Percentiles rank a stretch among this genome's conserved stretches.
Conservation (phyloP, 1,140 invertebrate genomes). For the Aphelinus certus region DNA sequence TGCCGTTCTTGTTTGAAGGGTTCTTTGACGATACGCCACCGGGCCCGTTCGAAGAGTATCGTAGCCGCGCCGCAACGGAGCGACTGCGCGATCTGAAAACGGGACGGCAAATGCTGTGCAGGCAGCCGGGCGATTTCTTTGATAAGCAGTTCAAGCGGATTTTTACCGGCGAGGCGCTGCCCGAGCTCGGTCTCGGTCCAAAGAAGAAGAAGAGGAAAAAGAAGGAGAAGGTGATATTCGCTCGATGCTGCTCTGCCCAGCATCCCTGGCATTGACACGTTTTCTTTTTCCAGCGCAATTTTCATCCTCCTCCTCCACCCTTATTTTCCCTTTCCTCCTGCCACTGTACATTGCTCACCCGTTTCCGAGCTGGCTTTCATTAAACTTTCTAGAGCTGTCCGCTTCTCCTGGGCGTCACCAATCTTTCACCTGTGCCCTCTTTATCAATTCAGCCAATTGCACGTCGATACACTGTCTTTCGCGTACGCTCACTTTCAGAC, state of each 20-base stretch:
- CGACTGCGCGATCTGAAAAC: conserved; percentile 41
- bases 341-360: too few relatives aligned
- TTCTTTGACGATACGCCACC: conserved; percentile 49
- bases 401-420: too few relatives aligned
- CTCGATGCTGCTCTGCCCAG: neutral
- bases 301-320: neutral
- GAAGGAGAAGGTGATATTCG: conserved; percentile 9
- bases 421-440: too few relatives aligned
- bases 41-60: conserved; percentile 47
- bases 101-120: conserved; percentile 42
- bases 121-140: conserved; percentile 43
- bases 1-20: conserved; percentile 36
- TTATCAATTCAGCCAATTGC: too few relatives aligned
- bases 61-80: neutral
- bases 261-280: too few relatives aligned
- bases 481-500: too few relatives aligned
- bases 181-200: conserved; percentile 1
- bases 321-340: too few relatives aligned
- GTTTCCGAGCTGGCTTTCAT: too few relatives aligned
- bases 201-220: conserved; percentile 8
- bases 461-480: too few relatives aligned
- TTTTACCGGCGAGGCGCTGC: conserved; percentile 49
- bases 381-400: too few relatives aligned
- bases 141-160: conserved; percentile 48
- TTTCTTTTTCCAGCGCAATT: neutral